Evolutionary conservation across 2,888 invertebrate genomes (phyloP).

Genomic region (Scaptomyza tumidula): DNA sequence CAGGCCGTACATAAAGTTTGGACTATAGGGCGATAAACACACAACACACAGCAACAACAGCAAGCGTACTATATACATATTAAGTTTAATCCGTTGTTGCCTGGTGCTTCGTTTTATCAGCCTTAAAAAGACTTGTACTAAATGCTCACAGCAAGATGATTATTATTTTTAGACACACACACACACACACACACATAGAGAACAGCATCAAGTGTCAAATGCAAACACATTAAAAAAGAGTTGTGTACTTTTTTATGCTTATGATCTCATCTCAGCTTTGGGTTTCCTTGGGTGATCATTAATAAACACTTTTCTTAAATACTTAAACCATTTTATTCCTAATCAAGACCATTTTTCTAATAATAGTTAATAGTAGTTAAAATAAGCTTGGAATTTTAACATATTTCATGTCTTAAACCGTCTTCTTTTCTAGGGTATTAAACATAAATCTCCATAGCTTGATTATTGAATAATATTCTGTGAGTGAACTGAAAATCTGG

Average conservation of each 20-base stretch:
- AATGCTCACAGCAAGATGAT: slow-evolving; percentile 30
- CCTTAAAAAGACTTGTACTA: slow-evolving; percentile 36
- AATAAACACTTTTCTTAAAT: background rate
- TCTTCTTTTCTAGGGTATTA: slow-evolving; percentile 8
- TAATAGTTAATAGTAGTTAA: background rate
- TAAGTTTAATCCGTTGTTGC: slow-evolving; percentile 65
- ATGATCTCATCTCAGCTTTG: slow-evolving; percentile 19
- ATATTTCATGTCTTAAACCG: too few relatives aligned
- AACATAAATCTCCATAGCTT: background rate
- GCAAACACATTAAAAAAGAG: slow-evolving; percentile 24
- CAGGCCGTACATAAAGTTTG: slow-evolving; percentile 29
- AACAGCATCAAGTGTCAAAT: slow-evolving; percentile 24
- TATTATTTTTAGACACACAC: slow-evolving; percentile 55
- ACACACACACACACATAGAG: background rate
- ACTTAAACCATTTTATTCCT: too few relatives aligned
- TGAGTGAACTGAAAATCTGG: slow-evolving; percentile 34
- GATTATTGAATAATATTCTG: slow-evolving; percentile 11
- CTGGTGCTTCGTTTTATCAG: slow-evolving; percentile 66
- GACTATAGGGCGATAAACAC: slow-evolving; percentile 55
- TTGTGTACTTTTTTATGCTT: slow-evolving; percentile 4
- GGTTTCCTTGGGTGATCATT: background rate
- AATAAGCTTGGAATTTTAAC: too few relatives aligned
- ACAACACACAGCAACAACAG: background rate
- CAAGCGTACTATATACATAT: background rate
- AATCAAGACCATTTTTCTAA: background rate